Evolutionary conservation across 1,140 invertebrate genomes (phyloP), one percentile per base, ranked within the genome.

Genomic region (Pogonus chalceus): DNA sequence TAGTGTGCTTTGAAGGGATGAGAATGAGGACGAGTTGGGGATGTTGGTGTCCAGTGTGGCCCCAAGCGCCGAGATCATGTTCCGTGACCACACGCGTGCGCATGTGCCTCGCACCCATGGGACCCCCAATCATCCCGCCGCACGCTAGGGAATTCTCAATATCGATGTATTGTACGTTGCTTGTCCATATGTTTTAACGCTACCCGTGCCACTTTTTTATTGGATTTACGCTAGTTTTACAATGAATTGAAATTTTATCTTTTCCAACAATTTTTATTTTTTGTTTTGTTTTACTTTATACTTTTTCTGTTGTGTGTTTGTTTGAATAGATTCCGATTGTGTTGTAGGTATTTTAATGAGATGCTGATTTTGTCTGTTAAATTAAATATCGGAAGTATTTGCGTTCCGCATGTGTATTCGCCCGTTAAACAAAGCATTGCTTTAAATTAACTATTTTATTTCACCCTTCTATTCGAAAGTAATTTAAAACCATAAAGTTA

Each of bases 221-320:
- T 12, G 37, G 18, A 12, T 43, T 43, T 43, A 18, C 37, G 18
- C 37, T 18, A 43, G 9, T 43, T n/a, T 43, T 43, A 43, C 37
- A 18, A 43, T 43, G 37, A 43, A 43, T 43, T 43, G 37, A 43
- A 43, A 4, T 43, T 43, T 43, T 43, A 43, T 43, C 37, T 43
- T 43, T 9, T 12, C 7, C 18, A 3, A 43, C 14, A 31, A 31
- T 4, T 31, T 14, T 31, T 4, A 4, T 31, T 7, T 14, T 14
- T 14, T 31, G 4, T 31, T 4, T 31, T 31, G 4, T 4, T 31
- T 14, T 4, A n/a, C n/a, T n/a, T n/a, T n/a, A n/a, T 31, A 31
- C 4, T 4, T 31, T 14, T 31, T 4, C 26, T 31, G 14, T 14
- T 14, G 4, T 31, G 4, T 31, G 26, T 31, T 31, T 31, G 26